phyloP scores from a whole-genome alignment of 2,888 invertebrate genomes.

The Nemotelus pantherinus region DNA sequence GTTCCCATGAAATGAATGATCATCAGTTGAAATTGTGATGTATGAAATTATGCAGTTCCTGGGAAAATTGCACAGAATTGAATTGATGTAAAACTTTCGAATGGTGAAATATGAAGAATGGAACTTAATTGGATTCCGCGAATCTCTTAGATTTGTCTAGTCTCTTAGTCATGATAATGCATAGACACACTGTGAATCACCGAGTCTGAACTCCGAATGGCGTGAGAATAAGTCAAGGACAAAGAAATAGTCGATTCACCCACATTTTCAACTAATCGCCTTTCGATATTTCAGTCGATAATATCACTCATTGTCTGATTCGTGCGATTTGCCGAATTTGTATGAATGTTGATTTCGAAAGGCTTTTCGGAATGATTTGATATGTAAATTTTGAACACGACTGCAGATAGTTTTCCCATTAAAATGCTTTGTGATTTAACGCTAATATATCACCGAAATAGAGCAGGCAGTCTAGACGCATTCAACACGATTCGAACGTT shows the following conservation, averaged over 20 bases:
- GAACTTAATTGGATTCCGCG: conserved; percentile 8
- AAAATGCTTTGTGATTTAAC: background rate
- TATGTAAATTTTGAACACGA: conserved; percentile 26
- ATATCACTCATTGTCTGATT: background rate
- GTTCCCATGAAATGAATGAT: too few relatives aligned
- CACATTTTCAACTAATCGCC: background rate
- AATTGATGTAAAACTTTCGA: background rate
- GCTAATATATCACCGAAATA: background rate
- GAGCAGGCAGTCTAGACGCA: conserved; percentile 19
- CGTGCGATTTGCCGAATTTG: background rate
- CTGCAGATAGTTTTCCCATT: conserved; percentile 1
- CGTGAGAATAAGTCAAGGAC: conserved; percentile 15
- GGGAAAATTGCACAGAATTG: background rate
- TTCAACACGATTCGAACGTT: background rate
- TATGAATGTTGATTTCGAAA: background rate
- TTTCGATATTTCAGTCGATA: background rate
- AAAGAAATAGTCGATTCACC: conserved; percentile 6
- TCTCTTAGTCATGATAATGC: background rate
- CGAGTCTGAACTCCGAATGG: background rate
- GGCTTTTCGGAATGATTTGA: background rate
- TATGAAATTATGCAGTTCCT: background rate
- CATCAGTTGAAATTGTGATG: background rate
- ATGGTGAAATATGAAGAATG: background rate
- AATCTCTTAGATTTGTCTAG: background rate
- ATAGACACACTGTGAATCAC: background rate